A percentile compares a stretch with the other conserved stretches of the same genome.
Evolutionary conservation across 2,797 vertebrate genomes (phyloP).

Genomic region (Sebastes trivittatus): DNA sequence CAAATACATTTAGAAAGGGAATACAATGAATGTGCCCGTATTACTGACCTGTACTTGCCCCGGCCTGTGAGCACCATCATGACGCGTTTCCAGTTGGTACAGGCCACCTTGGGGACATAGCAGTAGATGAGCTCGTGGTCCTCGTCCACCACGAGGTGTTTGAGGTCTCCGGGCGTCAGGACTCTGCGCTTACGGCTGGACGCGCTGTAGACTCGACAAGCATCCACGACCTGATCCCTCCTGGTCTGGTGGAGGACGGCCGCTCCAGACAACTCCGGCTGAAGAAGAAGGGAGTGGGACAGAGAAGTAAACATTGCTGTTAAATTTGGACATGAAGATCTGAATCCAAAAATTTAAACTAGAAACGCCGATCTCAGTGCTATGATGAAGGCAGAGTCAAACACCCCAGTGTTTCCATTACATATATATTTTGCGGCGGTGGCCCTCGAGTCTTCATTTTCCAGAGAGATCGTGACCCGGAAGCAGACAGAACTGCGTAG

Average conservation of each 20-base stretch:
- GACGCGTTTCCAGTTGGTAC: slow-evolving; percentile 98
- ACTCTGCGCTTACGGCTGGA: slow-evolving; percentile 91
- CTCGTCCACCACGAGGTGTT: slow-evolving; percentile 96
- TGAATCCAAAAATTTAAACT: too few relatives aligned
- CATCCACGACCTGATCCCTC: slow-evolving; percentile 91
- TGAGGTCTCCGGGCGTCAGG: slow-evolving; percentile 93
- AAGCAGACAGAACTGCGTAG: too few relatives aligned
- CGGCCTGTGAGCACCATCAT: slow-evolving; percentile 97
- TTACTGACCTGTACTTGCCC: slow-evolving; percentile 88
- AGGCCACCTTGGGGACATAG: slow-evolving; percentile 98
- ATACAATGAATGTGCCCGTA: accelerated
- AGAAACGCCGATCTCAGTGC: too few relatives aligned
- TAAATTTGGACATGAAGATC: background rate
- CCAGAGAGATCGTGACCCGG: too few relatives aligned
- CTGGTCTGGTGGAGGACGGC: slow-evolving; percentile 92
- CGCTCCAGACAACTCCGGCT: slow-evolving; percentile 89
- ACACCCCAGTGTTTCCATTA: background rate
- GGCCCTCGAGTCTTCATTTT: too few relatives aligned
- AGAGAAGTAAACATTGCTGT: background rate
- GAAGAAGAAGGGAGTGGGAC: slow-evolving; percentile 10
- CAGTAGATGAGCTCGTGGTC: slow-evolving; percentile 98
- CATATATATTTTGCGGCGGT: background rate
- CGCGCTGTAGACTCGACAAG: slow-evolving; percentile 87
- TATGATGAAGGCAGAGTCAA: background rate
- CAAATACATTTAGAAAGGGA: background rate